Evolutionary conservation across 35 echinoderm and acorn worm genomes (phyloP).

Genomic region (Ophiothrix spiculata): DNA sequence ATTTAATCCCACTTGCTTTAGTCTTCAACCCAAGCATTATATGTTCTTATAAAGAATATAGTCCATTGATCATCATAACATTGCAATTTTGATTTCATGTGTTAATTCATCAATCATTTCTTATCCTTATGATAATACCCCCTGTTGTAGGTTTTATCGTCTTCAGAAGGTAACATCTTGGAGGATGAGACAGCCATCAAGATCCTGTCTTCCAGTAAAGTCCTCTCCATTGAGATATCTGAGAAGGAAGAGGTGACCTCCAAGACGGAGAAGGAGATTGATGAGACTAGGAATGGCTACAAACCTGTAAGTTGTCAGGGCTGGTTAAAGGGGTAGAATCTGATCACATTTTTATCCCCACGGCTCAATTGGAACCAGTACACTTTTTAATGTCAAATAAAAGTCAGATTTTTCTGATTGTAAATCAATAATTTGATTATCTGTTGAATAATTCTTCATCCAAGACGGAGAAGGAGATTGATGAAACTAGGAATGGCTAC

Average conservation of each 20-base stretch:
- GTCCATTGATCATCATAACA: too few species aligned
- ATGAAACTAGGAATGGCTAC: constrained; percentile 91
- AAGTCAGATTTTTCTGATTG: too few species aligned
- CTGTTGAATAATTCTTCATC: too few species aligned
- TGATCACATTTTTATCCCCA: too few species aligned
- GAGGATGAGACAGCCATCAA: constrained; percentile 99
- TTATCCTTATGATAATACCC: not conserved
- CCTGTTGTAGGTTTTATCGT: constrained; percentile 51
- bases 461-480: constrained; percentile 97
- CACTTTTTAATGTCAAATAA: too few species aligned
- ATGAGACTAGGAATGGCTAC: constrained; percentile 98
- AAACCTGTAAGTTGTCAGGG: constrained; percentile 78
- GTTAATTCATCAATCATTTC: too few species aligned
- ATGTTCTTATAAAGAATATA: too few species aligned
- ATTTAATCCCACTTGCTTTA: too few species aligned
- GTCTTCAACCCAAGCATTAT: too few species aligned
- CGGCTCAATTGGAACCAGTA: too few species aligned
- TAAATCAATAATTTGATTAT: not conserved
- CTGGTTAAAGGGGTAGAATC: too few species aligned
- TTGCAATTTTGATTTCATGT: too few species aligned
- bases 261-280: constrained; percentile 88
- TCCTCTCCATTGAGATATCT: constrained; percentile 88
- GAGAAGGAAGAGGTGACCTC: constrained; percentile 89
- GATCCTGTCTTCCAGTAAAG: constrained; percentile 93
- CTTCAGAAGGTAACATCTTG: constrained; percentile 96